Conservation (phyloP, 1,140 invertebrate species). For the Vanessa tameamea region DNA sequence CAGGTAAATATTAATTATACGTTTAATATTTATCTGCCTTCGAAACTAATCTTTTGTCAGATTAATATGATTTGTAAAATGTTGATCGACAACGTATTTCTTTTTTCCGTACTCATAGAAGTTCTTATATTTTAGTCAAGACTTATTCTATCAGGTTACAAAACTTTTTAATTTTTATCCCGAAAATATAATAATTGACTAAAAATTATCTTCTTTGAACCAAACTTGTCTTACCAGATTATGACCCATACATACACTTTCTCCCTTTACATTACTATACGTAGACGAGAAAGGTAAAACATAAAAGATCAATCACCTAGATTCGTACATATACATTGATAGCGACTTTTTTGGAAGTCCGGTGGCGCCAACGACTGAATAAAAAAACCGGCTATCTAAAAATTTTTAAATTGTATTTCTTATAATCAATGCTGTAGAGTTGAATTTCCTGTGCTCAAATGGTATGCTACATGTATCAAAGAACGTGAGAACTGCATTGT, state of each 20-base stretch:
- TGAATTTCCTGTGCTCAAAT: too few species aligned
- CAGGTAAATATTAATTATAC: too few species aligned
- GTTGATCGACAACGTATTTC: too few species aligned
- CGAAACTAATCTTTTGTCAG: too few species aligned
- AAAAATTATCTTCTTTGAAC: background rate
- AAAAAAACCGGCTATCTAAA: background rate
- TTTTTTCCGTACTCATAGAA: too few species aligned
- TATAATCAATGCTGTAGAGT: background rate
- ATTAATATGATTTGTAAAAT: too few species aligned
- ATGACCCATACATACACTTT: background rate
- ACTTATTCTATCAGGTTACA: too few species aligned
- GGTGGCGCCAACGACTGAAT: slow-evolving; percentile 13
- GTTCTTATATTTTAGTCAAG: too few species aligned
- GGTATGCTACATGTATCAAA: slow-evolving; percentile 14
- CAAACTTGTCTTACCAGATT: background rate
- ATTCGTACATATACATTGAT: slow-evolving; percentile 1
- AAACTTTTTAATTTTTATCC: too few species aligned
- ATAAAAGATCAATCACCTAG: slow-evolving; percentile 12
- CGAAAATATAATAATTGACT: background rate
- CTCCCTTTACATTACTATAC: background rate
- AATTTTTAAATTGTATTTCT: background rate
- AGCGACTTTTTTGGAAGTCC: slow-evolving; percentile 5
- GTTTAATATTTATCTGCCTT: too few species aligned
- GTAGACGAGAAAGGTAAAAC: background rate
- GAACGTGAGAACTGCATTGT: slow-evolving; percentile 11